phyloP scores from a whole-genome alignment of 1,140 invertebrate genomes.

The Aphaenogaster ashmeadi region DNA sequence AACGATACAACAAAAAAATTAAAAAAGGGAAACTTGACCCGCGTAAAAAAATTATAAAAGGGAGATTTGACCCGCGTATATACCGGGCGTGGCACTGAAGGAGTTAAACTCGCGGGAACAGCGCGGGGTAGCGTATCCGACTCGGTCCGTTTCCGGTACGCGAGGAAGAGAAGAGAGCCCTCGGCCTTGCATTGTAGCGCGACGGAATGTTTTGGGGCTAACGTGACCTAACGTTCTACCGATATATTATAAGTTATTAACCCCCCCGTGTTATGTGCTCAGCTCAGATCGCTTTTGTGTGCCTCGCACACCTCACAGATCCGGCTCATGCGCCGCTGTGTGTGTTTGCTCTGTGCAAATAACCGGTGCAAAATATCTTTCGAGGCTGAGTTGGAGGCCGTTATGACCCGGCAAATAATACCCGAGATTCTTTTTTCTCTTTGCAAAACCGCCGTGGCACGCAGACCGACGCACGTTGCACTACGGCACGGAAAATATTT shows the following conservation, averaged over 20 bases:
- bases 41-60: neutral
- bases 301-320: constrained; percentile 46
- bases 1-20: neutral
- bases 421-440: constrained; percentile 63
- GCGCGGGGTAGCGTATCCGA: neutral
- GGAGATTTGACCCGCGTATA: no score
- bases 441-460: constrained; percentile 35
- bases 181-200: neutral
- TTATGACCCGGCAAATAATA: constrained; percentile 80
- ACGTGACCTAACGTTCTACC: constrained; percentile 51
- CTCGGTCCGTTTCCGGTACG: constrained; percentile 12
- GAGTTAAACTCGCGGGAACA: constrained; percentile 6
- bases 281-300: constrained; percentile 66
- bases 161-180: neutral
- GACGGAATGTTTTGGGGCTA: constrained; percentile 14
- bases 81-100: neutral
- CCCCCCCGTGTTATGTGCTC: constrained; percentile 39
- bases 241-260: constrained; percentile 76
- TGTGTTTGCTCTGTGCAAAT: constrained; percentile 56
- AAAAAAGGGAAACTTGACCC: neutral
- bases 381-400: constrained; percentile 82
- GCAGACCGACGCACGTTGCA: neutral
- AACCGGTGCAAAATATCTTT: constrained; percentile 82
- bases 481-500: constrained; percentile 20
- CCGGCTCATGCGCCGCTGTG: constrained; percentile 48